phyloP scores from a whole-genome alignment of 2,888 invertebrate species.

The Agrypnus murinus region DNA sequence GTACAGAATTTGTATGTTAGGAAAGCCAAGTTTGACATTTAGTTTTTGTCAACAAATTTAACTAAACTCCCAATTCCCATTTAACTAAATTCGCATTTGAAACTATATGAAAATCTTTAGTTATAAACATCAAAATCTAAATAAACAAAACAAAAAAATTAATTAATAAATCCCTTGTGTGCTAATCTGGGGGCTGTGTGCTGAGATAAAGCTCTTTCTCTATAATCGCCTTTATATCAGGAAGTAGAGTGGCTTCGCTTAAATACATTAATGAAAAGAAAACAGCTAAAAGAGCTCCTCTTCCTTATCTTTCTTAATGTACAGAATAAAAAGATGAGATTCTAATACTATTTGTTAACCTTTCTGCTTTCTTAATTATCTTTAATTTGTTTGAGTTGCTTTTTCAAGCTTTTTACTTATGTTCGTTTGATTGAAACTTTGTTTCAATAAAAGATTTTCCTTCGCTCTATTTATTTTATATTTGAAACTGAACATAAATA shows the following conservation, averaged over 20 bases:
- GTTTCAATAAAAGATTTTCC: neutral
- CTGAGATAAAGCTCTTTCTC: neutral
- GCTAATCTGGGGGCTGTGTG: neutral
- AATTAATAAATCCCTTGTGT: no score
- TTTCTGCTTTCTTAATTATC: slow-evolving; percentile 5
- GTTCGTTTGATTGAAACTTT: neutral
- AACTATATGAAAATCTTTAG: no score
- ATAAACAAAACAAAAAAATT: no score
- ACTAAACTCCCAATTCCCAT: no score
- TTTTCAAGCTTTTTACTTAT: neutral
- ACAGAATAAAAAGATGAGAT: neutral
- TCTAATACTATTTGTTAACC: slow-evolving; percentile 4
- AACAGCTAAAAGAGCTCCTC: neutral
- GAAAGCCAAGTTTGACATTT: no score
- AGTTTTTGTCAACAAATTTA: no score
- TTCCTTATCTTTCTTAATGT: neutral
- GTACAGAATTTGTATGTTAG: no score
- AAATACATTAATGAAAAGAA: slow-evolving; percentile 1
- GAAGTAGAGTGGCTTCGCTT: neutral
- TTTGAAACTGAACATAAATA: slow-evolving; percentile 17
- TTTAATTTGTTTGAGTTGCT: neutral
- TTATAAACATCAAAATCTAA: no score
- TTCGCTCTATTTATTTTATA: neutral
- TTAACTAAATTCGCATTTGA: no score
- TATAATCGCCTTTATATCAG: slow-evolving; percentile 5